Base-by-base conservation (phyloP, 2,888 invertebrate species). In the Oscheius sp. region DNA sequence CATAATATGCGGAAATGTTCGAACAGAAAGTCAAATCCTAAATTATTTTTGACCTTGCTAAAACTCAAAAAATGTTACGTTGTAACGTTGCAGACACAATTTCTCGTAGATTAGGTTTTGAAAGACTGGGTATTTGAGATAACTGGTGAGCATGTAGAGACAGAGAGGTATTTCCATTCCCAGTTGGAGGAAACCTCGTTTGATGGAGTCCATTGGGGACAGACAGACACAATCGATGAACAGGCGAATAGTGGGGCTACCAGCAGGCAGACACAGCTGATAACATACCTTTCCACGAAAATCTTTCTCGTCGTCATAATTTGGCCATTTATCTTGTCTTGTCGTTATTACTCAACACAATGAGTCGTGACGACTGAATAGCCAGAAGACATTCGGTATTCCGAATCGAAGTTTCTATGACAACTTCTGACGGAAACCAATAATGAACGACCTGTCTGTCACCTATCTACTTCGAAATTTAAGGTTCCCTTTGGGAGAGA, bases 91-190 rank as follows among this genome's bases (percentile, higher is more conserved):
- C 9, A 82, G 63, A 73, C 90, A 90, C 1, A 88, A 85, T 79
- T 90, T 90, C 50, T 87, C 85, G 78, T 89, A 90, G 10, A 89
- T 82, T 37, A 90, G 84, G 63, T 89, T 89, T 77, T 90, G 89
- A 68, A 88, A 86, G 4, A 89, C 88, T 0, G 90, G 88, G 73
- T 84, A 87, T 35, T 87, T 82, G 55, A 90, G 76, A 68, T 86
- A 89, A 5, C 83, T 77, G 4, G 88, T 85, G 51, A 89, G 80
- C 89, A 90, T 90, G 80, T 89, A 90, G n/a, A 90, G 76, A 74
- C 89, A 90, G 71, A 90, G 82, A 7, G 89, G 86, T 3, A 90
- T 89, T 77, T 90, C 90, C 62, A 90, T 89, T 4, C 82, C 78
- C n/a, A 68, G 37, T 3, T 68, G 53, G 55, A 35, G 55, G 3